Percentiles rank a stretch among this genome's conserved stretches.
These are phyloP conservation scores for Myioborus melanocephalus DNA, from an alignment of 2,797 vertebrate genomes.

Conservation along the genomic window DNA sequence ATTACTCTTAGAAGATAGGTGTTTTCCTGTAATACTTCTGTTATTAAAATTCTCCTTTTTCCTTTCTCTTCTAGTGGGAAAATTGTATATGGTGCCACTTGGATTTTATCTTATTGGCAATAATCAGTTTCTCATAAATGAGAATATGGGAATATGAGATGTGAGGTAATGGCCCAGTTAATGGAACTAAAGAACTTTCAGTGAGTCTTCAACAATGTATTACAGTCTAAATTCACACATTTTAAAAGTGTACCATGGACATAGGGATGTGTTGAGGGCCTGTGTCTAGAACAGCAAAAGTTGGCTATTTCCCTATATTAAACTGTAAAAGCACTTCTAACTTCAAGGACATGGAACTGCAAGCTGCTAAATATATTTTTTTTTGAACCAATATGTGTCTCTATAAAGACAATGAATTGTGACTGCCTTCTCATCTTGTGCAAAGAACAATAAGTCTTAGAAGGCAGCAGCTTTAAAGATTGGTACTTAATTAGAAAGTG, in stretches of 20 bases:
- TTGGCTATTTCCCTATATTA: not conserved
- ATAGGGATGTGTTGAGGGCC: not conserved
- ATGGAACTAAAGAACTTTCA: not conserved
- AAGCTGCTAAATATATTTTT: not conserved
- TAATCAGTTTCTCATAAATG: not conserved
- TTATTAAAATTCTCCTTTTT: not conserved
- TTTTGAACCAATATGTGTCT: not conserved
- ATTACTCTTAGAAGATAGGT: not conserved
- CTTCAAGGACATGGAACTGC: not conserved
- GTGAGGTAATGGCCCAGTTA: not conserved
- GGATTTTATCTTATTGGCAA: not conserved
- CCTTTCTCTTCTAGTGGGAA: not conserved
- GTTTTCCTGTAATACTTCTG: not conserved
- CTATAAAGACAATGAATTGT: slow-evolving; percentile 25
- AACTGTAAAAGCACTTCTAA: not conserved
- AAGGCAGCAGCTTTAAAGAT: slow-evolving; percentile 18
- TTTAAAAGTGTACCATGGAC: not conserved
- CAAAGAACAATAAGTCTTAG: slow-evolving; percentile 14
- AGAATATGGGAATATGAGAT: not conserved
- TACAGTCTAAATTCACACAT: not conserved
- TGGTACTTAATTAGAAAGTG: slow-evolving; percentile 42
- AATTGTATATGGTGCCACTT: not conserved
- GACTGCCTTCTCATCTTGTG: not conserved
- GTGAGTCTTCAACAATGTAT: not conserved
- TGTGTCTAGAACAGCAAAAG: not conserved